Conservation (phyloP, 1,140 invertebrate species). For the Nomia melanderi region DNA sequence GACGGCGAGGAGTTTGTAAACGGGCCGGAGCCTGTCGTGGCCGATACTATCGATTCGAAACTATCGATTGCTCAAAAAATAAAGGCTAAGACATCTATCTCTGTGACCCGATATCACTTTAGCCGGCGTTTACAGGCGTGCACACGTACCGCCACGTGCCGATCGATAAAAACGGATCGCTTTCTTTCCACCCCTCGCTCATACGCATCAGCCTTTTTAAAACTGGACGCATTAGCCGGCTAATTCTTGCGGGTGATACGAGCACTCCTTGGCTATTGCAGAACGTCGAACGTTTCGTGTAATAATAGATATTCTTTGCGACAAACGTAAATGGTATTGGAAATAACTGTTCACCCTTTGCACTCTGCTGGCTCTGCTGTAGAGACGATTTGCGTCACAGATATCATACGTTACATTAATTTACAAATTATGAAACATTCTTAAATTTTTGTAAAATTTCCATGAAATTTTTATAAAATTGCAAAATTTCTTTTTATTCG, state of each 20-base stretch:
- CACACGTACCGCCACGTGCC: constrained; percentile 17
- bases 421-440: too few relatives aligned
- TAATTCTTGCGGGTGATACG: constrained; percentile 26
- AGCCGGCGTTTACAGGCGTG: constrained; percentile 20
- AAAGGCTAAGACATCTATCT: constrained; percentile 59
- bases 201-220: constrained; percentile 43
- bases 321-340: too few relatives aligned
- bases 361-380: too few relatives aligned
- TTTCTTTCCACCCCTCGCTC: constrained; percentile 33
- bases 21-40: constrained; percentile 16
- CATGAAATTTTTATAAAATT: too few relatives aligned
- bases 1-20: background rate
- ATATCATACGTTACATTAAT: too few relatives aligned
- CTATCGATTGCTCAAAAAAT: constrained; percentile 65
- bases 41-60: constrained; percentile 62
- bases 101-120: constrained; percentile 30
- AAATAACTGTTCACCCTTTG: too few relatives aligned
- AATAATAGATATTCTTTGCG: too few relatives aligned
- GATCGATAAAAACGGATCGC: constrained; percentile 51
- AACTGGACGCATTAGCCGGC: constrained; percentile 33
- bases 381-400: too few relatives aligned
- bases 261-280: constrained; percentile 1
- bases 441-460: too few relatives aligned
- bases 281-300: too few relatives aligned
- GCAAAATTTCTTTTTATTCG: too few relatives aligned